These are phyloP conservation scores for Acromyrmex heyeri DNA, from an alignment of 1,140 invertebrate species.

Conservation along the genomic window DNA sequence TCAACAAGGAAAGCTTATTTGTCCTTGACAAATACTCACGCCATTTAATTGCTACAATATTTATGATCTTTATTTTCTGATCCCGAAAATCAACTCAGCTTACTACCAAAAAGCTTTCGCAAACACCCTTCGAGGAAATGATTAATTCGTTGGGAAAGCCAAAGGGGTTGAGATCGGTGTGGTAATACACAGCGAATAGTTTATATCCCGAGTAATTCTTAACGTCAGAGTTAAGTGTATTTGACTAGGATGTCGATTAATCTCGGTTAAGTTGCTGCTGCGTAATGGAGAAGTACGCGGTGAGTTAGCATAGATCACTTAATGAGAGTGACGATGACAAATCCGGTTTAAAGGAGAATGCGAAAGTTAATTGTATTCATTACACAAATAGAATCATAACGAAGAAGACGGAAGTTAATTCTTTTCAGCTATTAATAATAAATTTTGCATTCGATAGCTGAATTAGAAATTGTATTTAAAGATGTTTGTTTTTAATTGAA, in stretches of 20 bases:
- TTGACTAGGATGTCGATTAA: conserved; percentile 55
- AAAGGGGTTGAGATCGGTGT: not conserved
- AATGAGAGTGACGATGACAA: conserved; percentile 22
- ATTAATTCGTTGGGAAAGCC: conserved; percentile 51
- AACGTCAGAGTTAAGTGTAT: conserved; percentile 41
- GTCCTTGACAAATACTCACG: not conserved
- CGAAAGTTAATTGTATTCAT: not conserved
- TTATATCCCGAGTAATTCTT: conserved; percentile 47
- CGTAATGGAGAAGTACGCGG: conserved; percentile 37
- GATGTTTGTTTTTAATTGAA: not conserved
- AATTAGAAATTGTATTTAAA: not conserved
- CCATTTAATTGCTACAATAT: not conserved
- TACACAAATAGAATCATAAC: not conserved
- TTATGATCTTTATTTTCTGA: conserved; percentile 11
- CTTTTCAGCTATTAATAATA: not conserved
- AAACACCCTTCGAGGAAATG: conserved; percentile 15
- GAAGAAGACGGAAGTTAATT: not conserved
- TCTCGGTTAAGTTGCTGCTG: conserved; percentile 43
- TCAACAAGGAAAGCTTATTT: not conserved
- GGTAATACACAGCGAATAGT: conserved; percentile 32
- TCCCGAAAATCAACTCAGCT: not conserved
- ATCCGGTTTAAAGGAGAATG: conserved; percentile 3
- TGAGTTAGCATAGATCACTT: conserved; percentile 5
- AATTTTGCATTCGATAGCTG: not conserved
- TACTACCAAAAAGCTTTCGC: not conserved